Evolutionary conservation across 2,797 vertebrate species (phyloP).

Genomic region (Gymnocypris eckloni): DNA sequence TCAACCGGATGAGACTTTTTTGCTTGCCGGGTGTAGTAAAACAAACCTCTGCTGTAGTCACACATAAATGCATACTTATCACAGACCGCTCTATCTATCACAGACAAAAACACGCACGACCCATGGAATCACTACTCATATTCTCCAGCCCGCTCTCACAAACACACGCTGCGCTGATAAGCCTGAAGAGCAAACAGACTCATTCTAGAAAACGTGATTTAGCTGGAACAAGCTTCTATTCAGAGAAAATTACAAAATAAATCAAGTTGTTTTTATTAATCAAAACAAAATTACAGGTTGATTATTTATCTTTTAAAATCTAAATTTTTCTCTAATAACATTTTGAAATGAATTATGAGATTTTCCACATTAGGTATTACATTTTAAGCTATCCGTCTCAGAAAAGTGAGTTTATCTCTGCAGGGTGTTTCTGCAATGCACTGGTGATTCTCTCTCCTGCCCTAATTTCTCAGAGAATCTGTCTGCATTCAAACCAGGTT

Average conservation of each 20-base stretch:
- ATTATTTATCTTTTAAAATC: neutral
- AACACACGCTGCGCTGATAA: conserved; percentile 35
- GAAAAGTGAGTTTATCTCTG: neutral
- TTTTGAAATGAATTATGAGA: neutral
- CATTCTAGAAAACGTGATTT: conserved; percentile 41
- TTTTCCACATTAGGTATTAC: neutral
- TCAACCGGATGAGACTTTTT: conserved; percentile 46
- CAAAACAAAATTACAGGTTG: neutral
- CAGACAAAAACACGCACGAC: conserved; percentile 38
- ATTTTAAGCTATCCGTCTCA: neutral
- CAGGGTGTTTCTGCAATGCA: conserved; percentile 8
- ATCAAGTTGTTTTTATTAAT: neutral
- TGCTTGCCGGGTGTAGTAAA: conserved; percentile 30
- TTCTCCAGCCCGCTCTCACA: neutral
- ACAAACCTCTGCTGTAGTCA: conserved; percentile 31
- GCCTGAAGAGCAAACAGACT: conserved; percentile 37
- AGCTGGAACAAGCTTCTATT: conserved; percentile 26
- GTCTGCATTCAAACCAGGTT: conserved; percentile 67
- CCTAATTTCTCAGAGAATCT: conserved; percentile 40
- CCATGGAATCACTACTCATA: conserved; percentile 37
- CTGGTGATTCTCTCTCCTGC: conserved; percentile 35
- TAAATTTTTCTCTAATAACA: neutral
- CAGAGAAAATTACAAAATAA: neutral
- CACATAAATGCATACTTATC: conserved; percentile 16
- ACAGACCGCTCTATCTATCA: conserved; percentile 9